Evolutionary conservation across 2,888 invertebrate species (phyloP).

Genomic region (Rhyacophila evoluta): DNA sequence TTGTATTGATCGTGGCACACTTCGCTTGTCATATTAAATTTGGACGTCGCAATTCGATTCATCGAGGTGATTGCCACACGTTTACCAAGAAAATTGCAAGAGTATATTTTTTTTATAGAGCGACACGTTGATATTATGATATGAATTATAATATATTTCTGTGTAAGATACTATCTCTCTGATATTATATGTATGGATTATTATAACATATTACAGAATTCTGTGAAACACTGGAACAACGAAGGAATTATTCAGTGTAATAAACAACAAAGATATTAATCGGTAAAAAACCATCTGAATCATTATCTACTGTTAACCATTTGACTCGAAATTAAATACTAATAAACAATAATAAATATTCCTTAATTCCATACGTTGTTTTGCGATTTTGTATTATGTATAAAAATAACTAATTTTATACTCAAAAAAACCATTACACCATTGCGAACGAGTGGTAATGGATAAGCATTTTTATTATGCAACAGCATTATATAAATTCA

Average conservation of each 20-base stretch:
- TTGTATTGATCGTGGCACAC: conserved; percentile 19
- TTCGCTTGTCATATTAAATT: conserved; percentile 8
- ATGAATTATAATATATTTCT: neutral
- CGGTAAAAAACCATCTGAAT: too few relatives aligned
- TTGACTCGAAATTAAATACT: too few relatives aligned
- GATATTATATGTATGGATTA: neutral
- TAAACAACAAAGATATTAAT: too few relatives aligned
- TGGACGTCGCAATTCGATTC: neutral
- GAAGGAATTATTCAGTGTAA: neutral
- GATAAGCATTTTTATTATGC: too few relatives aligned
- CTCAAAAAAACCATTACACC: too few relatives aligned
- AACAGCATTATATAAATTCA: too few relatives aligned
- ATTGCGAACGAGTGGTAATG: too few relatives aligned
- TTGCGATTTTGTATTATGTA: too few relatives aligned
- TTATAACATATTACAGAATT: neutral
- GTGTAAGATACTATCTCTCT: neutral
- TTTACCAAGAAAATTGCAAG: neutral
- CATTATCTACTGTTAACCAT: too few relatives aligned
- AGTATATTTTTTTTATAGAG: neutral
- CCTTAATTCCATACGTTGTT: too few relatives aligned
- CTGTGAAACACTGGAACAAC: neutral
- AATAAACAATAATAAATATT: too few relatives aligned
- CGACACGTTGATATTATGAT: neutral
- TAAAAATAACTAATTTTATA: too few relatives aligned
- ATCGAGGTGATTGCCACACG: neutral